Evolutionary conservation across 37 sponge, comb jelly and placozoan genomes (phyloP).

Genomic region (Ianthella basta): DNA sequence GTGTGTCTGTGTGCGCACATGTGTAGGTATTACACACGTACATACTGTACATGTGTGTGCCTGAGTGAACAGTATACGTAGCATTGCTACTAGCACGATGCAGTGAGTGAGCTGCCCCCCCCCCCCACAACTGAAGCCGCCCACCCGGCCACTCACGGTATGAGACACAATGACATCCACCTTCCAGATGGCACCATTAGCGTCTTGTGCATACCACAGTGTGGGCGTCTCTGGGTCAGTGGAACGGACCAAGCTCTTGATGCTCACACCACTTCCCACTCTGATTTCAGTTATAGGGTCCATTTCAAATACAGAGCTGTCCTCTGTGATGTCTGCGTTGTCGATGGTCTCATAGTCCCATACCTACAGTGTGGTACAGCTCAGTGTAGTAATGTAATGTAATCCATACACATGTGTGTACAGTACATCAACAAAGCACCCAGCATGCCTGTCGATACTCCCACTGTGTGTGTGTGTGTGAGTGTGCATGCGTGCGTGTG

Average conservation of each 20-base stretch:
- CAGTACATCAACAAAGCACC: no score
- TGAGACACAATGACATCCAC: slow-evolving; percentile 90
- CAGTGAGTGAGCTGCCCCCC: no score
- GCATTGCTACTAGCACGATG: neutral
- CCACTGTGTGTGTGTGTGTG: neutral
- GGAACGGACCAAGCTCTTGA: slow-evolving; percentile 74
- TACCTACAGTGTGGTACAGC: slow-evolving; percentile 53
- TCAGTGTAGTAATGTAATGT: neutral
- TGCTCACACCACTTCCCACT: slow-evolving; percentile 75
- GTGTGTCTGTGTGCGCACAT: neutral
- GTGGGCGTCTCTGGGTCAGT: slow-evolving; percentile 86
- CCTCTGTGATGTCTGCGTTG: slow-evolving; percentile 96
- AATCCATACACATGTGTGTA: neutral
- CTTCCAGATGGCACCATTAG: slow-evolving; percentile 95
- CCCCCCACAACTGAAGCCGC: no score
- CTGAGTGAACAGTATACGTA: neutral
- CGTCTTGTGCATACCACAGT: slow-evolving; percentile 97
- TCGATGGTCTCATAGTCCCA: slow-evolving; percentile 99
- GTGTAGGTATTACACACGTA: neutral
- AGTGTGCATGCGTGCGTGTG: neutral
- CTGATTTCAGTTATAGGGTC: slow-evolving; percentile 95
- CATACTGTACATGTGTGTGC: no score
- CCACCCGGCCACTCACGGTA: slow-evolving; percentile 63
- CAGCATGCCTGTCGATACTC: no score
- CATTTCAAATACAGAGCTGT: slow-evolving; percentile 92